Base-by-base conservation (phyloP, 2,797 vertebrate species). In the Anabacerthia variegaticeps region DNA sequence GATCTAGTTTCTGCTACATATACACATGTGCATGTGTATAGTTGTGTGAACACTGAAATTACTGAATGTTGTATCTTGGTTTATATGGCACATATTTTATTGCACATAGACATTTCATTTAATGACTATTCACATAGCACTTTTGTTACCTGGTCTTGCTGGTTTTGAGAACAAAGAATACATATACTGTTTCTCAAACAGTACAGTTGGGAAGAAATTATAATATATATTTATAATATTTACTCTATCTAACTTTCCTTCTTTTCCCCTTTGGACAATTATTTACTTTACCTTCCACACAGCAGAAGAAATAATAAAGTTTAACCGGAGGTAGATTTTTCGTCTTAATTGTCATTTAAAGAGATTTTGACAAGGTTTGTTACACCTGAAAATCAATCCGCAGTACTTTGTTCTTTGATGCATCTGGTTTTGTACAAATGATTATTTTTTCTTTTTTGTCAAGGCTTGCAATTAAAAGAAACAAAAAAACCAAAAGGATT, bases 381-480 rank as follows among this genome's bases (percentile, higher is more conserved):
- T 92, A 75, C 46, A 77, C 24, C 21, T 80, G 56, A 91, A 93
- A 80, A 82, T 91, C 75, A 92, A 28, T 89, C 85, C 52, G 54
- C 9, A 7, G 36, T 63, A 65, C 14, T 65, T 94, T 54, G 37
- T 78, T 78, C 51, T 84, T 81, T 73, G 56, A 89, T 77, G 46
- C 36, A 59, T 82, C 67, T 71, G 48, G 37, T 71, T 89, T 88
- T 85, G 23, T 75, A 36, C 15, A 78, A 74, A 49, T 61, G 10
- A 21, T 16, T 52, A 9, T 37, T 72, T 90, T 94, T 90, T 88
- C 6, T 22, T 91, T 52, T 86, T 84, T 86, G 4, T 41, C 63
- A 30, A 1, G 9, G 4, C 32, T 95, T 82, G 48, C 78, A 86
- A 96, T 89, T 75, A 55, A 88, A 80, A 74, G 58, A 26, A 48